These are phyloP conservation scores for Megalops atlanticus DNA, from an alignment of 2,113 vertebrate species.

Conservation along the genomic window DNA sequence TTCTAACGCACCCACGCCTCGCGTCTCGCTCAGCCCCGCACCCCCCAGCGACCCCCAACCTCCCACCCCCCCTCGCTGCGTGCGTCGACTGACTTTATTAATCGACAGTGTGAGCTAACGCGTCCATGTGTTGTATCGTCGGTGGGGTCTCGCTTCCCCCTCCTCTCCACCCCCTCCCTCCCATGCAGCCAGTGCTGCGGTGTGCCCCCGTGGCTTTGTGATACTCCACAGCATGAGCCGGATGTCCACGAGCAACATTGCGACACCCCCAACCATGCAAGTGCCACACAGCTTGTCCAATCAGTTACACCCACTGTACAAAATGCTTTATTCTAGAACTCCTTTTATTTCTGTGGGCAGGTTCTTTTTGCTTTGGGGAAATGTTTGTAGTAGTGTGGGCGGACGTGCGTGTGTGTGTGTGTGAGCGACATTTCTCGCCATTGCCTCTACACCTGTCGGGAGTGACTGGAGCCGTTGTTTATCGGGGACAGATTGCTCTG, in stretches of 20 bases:
- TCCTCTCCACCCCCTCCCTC: background rate
- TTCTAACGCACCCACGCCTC: slow-evolving; percentile 69
- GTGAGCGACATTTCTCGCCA: background rate
- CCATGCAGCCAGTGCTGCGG: too few species aligned
- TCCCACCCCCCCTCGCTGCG: background rate
- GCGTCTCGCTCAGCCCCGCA: background rate
- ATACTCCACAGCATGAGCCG: background rate
- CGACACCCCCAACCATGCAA: background rate
- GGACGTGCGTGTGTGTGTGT: background rate
- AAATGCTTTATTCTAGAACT: slow-evolving; percentile 14
- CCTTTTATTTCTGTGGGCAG: background rate
- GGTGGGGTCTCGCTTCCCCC: background rate
- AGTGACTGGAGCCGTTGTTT: too few species aligned
- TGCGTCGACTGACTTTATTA: background rate
- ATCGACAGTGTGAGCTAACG: background rate
- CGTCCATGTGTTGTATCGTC: slow-evolving; percentile 3
- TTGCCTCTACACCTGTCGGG: background rate
- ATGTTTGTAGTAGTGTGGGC: background rate
- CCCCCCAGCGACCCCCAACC: background rate
- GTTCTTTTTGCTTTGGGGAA: background rate
- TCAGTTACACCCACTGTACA: background rate
- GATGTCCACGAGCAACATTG: background rate
- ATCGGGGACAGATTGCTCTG: too few species aligned
- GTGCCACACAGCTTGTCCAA: background rate
- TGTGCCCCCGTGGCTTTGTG: slow-evolving; percentile 13